Conservation (phyloP, 2,888 invertebrate genomes). For the Busseola fusca region DNA sequence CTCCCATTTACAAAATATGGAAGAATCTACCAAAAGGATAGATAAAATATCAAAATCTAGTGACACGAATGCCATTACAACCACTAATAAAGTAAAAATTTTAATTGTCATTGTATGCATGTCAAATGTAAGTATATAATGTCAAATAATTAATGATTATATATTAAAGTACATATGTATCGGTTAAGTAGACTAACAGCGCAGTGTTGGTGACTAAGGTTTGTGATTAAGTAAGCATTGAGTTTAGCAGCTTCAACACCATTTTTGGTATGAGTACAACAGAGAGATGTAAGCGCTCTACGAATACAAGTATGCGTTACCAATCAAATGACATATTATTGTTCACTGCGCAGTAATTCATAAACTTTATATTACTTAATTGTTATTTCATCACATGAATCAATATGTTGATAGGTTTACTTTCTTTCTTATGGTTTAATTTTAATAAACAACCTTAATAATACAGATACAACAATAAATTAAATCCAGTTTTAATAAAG, state of each 20-base stretch:
- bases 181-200: conserved; percentile 23
- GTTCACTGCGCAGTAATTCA: background rate
- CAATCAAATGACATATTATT: conserved; percentile 1
- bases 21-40: too few species aligned
- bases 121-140: too few species aligned
- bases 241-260: conserved; percentile 76
- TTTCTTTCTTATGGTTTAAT: conserved; percentile 14
- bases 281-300: conserved; percentile 82
- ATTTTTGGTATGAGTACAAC: conserved; percentile 86
- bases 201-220: conserved; percentile 68
- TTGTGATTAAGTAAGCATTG: conserved; percentile 70
- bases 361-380: conserved; percentile 8
- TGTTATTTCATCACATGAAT: conserved; percentile 9
- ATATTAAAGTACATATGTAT: too few species aligned
- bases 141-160: too few species aligned
- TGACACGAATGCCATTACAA: too few species aligned
- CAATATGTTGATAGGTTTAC: conserved; percentile 6
- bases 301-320: background rate
- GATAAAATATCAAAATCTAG: too few species aligned
- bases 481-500: conserved; percentile 47
- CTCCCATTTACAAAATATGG: too few species aligned
- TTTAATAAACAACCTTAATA: conserved; percentile 17
- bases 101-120: too few species aligned
- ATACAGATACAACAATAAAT: conserved; percentile 26
- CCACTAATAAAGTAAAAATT: too few species aligned